phyloP scores from a whole-genome alignment of 1,140 invertebrate species.

The Batillaria attramentaria region DNA sequence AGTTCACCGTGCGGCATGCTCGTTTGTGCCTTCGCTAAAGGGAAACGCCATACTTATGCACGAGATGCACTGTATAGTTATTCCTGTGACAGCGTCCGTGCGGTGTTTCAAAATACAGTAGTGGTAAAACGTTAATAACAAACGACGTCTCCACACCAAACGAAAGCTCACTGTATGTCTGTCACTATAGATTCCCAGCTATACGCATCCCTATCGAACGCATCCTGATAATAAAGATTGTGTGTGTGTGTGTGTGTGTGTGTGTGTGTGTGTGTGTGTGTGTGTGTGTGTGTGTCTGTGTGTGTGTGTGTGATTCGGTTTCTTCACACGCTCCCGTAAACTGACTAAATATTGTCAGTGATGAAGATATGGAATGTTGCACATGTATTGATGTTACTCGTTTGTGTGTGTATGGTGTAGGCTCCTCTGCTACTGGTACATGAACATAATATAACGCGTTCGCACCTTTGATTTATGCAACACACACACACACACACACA shows the following conservation, averaged over 20 bases:
- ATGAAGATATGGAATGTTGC: background rate
- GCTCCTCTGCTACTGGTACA: background rate
- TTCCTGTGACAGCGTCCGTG: too few species aligned
- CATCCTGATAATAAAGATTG: too few species aligned
- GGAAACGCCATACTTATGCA: too few species aligned
- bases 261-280: constrained; percentile 5
- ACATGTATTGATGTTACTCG: background rate
- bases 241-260: constrained; percentile 19
- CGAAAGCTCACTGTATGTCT: too few species aligned
- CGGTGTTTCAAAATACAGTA: too few species aligned
- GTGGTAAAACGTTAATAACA: too few species aligned
- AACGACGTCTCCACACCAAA: too few species aligned
- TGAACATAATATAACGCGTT: background rate
- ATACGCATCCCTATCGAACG: too few species aligned
- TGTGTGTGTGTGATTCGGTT: background rate
- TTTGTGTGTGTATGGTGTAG: constrained; percentile 10
- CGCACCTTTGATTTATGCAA: background rate
- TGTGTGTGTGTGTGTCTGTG: background rate
- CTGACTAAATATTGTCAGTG: background rate
- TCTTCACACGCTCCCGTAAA: background rate
- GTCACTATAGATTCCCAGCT: too few species aligned
- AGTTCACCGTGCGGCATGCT: too few species aligned
- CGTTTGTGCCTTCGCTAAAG: too few species aligned
- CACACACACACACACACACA: background rate
- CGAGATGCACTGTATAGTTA: too few species aligned